Conservation (phyloP, 2,888 invertebrate species). For the Frankliniella fusca region DNA sequence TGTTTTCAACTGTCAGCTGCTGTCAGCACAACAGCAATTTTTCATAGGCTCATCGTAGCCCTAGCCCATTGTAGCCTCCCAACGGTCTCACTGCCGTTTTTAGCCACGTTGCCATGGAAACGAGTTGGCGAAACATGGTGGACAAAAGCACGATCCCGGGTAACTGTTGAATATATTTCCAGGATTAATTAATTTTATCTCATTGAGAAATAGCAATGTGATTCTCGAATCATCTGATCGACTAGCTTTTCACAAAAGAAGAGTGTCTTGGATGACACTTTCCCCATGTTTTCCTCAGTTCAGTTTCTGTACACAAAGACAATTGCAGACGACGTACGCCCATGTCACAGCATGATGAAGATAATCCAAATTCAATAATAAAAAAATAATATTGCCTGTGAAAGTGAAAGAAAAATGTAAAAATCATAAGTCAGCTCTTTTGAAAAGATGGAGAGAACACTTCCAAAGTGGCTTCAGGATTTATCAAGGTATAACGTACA, state of each 20-base stretch:
- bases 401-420: not conserved
- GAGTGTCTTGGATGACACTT: not conserved
- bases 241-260: not conserved
- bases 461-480: conserved; percentile 9
- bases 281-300: not conserved
- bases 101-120: not conserved
- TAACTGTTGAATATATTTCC: not conserved
- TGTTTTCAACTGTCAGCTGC: too few relatives aligned
- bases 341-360: not conserved
- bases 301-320: not conserved
- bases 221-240: not conserved
- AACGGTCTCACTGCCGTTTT: too few relatives aligned
- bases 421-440: not conserved
- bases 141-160: not conserved
- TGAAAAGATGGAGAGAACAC: not conserved
- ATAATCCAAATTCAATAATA: not conserved
- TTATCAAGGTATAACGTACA: not conserved
- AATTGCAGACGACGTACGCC: too few relatives aligned
- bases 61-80: too few relatives aligned
- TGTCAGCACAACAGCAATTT: too few relatives aligned
- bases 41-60: not conserved
- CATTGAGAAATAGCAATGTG: not conserved
- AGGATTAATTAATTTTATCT: not conserved
- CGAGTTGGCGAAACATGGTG: not conserved
- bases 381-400: not conserved